Conservation (phyloP, 2,797 vertebrate species). For the Chaetophractus vellerosus region DNA sequence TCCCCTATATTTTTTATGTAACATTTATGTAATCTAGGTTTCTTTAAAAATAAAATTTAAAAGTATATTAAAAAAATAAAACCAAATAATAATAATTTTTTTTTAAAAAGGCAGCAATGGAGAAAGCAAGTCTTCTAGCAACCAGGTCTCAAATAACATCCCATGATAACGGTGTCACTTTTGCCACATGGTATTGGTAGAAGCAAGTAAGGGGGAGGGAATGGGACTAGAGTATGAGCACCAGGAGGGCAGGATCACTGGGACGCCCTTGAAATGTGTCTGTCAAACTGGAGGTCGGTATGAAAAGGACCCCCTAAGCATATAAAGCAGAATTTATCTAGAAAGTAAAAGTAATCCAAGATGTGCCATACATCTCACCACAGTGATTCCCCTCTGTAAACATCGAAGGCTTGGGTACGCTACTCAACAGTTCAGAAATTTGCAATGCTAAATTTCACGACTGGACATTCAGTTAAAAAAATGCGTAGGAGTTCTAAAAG, state of each 20-base stretch:
- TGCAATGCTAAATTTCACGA: background rate
- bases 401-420: background rate
- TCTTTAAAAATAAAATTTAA: no score
- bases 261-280: background rate
- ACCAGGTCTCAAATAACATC: rapidly evolving
- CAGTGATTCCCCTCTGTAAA: background rate
- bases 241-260: rapidly evolving
- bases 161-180: background rate
- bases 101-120: no score
- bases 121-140: no score
- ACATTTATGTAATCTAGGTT: no score
- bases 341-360: background rate
- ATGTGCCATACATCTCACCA: background rate
- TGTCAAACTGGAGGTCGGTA: background rate
- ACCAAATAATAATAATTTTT: no score
- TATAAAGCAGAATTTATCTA: background rate
- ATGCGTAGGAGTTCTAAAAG: background rate
- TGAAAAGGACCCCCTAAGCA: background rate
- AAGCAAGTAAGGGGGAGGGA: background rate
- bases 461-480: background rate
- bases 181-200: rapidly evolving
- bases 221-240: no score
- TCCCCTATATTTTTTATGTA: no score
- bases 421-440: no score
- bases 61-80: no score